Evolutionary conservation across 2,113 vertebrate genomes (phyloP), one percentile per base, ranked within the genome.

Genomic region (Semnornis frantzii): DNA sequence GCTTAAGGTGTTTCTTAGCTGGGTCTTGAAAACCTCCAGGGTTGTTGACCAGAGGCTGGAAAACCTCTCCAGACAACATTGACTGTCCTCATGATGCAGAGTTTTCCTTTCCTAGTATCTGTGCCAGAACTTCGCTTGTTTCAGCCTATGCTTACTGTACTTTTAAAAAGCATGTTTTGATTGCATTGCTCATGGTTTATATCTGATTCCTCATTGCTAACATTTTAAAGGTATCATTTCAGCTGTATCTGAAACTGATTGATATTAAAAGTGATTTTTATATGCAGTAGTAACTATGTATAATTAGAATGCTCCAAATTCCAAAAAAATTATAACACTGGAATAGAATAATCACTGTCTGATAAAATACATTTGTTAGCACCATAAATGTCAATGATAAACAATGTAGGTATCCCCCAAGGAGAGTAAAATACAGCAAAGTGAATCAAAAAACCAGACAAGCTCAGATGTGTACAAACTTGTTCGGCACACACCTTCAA

Each of bases 391-490:
- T 52, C 81, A 73, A 39, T 23, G 24, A 46, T 52, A 63, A 92
- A 58, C 71, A 72, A 82, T 42, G 57, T 83, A 94, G 76, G 62
- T 94, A 85, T 84, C 91, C 87, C 86, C 42, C 84, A 93, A 77
- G 64, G 54, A 89, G 54, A 93, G 59, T 54, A 94, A 93, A 94
- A 92, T 71, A 83, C 71, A 54, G 62, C 54, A 73, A 91, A 95
- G 74, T 82, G 30, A 78, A 87, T 87, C 92, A 90, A 95, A 91
- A 91, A 57, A 52, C 16, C 59, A 76, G 94, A 84, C 72, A 90
- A 93, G 75, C 68, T 94, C 66, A 90, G 84, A 70, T 96, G 87
- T 64, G 88, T 78, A 34, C 71, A 80, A 94, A 95, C 94, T 96
- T 92, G 90, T 65, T 58, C 58, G 62, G 46, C 39, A 74, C 73